Conservation (phyloP, 1,140 invertebrate species). For the Agraylea sexmaculata region DNA sequence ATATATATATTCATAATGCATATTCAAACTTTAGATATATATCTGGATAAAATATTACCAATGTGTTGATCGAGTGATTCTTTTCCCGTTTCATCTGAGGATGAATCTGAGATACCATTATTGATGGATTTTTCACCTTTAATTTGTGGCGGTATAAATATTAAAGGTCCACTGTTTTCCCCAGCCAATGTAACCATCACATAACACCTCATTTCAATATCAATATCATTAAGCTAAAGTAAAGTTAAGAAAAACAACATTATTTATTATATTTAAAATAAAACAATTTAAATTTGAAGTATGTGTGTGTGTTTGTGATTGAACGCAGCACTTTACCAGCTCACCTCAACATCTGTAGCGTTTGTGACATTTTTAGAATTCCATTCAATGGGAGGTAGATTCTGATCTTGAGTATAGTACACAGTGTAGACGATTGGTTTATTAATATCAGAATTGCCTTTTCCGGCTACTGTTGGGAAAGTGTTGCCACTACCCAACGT, state of each 20-base stretch:
- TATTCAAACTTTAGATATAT: background rate
- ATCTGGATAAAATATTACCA: slow-evolving; percentile 4
- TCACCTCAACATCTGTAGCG: slow-evolving; percentile 25
- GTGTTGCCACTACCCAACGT: background rate
- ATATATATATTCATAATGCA: too few species aligned
- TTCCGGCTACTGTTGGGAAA: background rate
- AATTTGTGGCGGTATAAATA: slow-evolving; percentile 24
- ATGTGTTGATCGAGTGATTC: slow-evolving; percentile 4
- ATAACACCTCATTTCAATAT: slow-evolving; percentile 14
- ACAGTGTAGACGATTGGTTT: slow-evolving; percentile 24
- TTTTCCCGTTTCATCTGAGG: background rate
- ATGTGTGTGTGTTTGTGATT: too few species aligned
- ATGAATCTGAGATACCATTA: background rate
- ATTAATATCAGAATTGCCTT: background rate
- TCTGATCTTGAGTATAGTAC: slow-evolving; percentile 24
- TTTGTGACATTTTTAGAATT: slow-evolving; percentile 22
- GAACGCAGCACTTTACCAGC: slow-evolving; percentile 16
- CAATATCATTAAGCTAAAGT: slow-evolving; percentile 14
- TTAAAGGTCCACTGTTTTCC: slow-evolving; percentile 23
- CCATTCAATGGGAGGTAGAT: slow-evolving; percentile 27
- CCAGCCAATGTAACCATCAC: slow-evolving; percentile 29
- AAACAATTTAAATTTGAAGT: too few species aligned
- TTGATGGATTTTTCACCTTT: slow-evolving; percentile 17
- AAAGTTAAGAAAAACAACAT: slow-evolving; percentile 5
- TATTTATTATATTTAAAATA: slow-evolving; percentile 2